phyloP scores from a whole-genome alignment of 30 jellyfish, hydroid and myxozoan species.

The Catostylus mosaicus region DNA sequence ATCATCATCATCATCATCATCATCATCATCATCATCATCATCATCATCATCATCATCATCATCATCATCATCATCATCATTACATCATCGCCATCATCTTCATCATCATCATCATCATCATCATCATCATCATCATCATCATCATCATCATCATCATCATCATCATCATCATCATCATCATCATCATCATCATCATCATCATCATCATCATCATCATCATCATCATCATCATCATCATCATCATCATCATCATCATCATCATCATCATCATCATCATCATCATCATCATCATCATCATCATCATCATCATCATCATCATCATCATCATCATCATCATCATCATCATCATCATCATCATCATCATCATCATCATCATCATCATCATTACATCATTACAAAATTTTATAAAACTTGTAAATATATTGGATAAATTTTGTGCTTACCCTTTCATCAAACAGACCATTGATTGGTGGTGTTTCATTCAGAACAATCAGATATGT shows the following conservation, averaged over 20 bases:
- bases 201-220: constrained; percentile 10
- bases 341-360: not conserved
- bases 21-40: no score
- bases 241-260: constrained; percentile 36
- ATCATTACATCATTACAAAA: not conserved
- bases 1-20: no score
- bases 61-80: no score
- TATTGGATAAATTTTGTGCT: not conserved
- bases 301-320: constrained; percentile 36
- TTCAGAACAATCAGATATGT: constrained; percentile 15
- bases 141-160: not conserved
- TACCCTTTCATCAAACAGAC: constrained; percentile 27
- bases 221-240: constrained; percentile 36
- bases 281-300: constrained; percentile 36
- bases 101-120: no score
- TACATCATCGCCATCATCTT: no score
- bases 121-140: not conserved
- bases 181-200: not conserved
- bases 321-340: constrained; percentile 20
- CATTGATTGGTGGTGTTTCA: constrained; percentile 22
- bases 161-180: not conserved
- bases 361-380: not conserved
- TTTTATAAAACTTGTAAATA: not conserved
- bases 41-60: no score
- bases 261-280: constrained; percentile 34